Conservation (phyloP, 2,113 vertebrate genomes). For the Mesitornis unicolor region DNA sequence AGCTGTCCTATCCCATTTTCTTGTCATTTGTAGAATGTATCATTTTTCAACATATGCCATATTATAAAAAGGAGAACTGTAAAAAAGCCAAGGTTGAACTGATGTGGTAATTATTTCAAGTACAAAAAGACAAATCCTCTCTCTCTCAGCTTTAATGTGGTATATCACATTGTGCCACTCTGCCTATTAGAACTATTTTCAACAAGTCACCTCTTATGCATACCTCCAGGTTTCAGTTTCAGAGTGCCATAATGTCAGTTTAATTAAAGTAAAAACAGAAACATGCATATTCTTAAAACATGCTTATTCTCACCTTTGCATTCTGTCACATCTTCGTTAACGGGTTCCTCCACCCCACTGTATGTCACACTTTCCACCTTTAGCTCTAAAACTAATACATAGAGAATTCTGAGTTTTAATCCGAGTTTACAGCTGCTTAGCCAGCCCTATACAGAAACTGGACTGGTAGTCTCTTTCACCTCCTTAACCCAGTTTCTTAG, state of each 20-base stretch:
- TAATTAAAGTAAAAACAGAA: not conserved
- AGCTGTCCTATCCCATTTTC: not conserved
- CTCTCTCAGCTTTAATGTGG: not conserved
- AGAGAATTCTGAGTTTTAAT: not conserved
- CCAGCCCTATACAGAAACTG: not conserved
- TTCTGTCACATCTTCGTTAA: not conserved
- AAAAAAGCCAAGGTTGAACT: not conserved
- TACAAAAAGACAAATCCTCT: not conserved
- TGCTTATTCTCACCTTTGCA: not conserved
- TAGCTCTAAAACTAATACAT: not conserved
- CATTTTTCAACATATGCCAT: not conserved
- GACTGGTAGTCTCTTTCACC: not conserved
- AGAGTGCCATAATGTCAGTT: not conserved
- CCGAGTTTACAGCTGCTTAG: not conserved
- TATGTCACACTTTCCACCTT: not conserved
- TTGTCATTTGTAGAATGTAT: not conserved
- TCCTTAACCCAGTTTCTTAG: not conserved
- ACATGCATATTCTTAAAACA: not conserved
- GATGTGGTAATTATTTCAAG: not conserved
- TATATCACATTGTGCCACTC: not conserved
- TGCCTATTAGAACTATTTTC: not conserved
- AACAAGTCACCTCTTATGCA: not conserved
- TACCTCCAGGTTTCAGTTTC: not conserved
- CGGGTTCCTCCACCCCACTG: fast-evolving
- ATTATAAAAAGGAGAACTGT: not conserved